Conservation (phyloP, 2,113 vertebrate species). For the Xiphorhynchus elegans region DNA sequence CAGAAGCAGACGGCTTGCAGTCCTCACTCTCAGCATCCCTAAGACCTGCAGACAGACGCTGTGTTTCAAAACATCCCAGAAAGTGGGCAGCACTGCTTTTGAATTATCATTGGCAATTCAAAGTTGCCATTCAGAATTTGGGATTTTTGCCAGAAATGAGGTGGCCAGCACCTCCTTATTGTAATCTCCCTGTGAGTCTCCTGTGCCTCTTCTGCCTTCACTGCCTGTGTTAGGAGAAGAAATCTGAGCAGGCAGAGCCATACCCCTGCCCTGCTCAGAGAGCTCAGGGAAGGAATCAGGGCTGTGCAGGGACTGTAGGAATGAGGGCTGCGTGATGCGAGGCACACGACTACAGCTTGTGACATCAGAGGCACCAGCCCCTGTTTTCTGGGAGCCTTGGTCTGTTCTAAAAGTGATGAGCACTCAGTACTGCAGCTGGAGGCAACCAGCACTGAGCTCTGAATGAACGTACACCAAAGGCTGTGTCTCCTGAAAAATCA, state of each 20-base stretch:
- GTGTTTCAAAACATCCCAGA: fast-evolving
- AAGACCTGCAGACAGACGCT: background rate
- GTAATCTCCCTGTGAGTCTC: background rate
- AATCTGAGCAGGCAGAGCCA: fast-evolving
- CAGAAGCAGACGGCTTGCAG: too few relatives aligned
- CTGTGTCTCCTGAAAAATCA: background rate
- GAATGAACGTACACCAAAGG: fast-evolving
- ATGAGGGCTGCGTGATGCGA: background rate
- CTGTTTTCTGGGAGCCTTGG: background rate
- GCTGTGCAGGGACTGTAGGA: background rate
- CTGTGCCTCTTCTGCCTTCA: fast-evolving
- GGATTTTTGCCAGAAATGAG: background rate
- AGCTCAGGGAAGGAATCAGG: fast-evolving
- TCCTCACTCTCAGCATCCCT: background rate
- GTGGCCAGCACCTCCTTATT: background rate
- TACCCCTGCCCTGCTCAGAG: fast-evolving
- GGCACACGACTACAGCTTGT: fast-evolving
- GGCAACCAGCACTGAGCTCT: background rate
- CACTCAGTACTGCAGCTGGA: background rate
- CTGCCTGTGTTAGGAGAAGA: fast-evolving
- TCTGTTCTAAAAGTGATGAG: background rate
- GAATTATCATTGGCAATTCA: background rate
- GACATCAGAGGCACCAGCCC: background rate
- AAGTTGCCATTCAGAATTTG: background rate
- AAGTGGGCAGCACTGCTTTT: background rate